Evolutionary conservation across 2,888 invertebrate genomes (phyloP), one percentile per base, ranked within the genome.

Genomic region (Mesorhabditis sp.): DNA sequence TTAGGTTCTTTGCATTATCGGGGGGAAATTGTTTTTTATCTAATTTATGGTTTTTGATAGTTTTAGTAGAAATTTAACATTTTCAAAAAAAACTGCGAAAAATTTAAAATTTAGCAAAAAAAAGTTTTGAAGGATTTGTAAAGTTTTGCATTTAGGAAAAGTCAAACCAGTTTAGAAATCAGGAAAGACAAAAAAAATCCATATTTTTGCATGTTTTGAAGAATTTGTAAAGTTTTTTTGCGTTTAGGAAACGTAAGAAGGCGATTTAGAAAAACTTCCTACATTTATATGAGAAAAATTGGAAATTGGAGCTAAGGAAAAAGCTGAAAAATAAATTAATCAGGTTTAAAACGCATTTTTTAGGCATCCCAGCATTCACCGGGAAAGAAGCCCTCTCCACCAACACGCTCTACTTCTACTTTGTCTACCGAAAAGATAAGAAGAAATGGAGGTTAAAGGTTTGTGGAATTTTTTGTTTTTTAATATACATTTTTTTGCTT

Each of bases 371-470:
- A 28, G 44, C 42, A 7, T 68, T 71, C 44, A 28, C 63, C 10
- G 63, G 13, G 6, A 28, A 7, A n/a, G 63, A 62, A 28, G 7
- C 63, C 6, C 6, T 62, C 41, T 73, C 76, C 50, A 74, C 73
- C 65, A 73, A 69, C 43, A 77, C 74, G 15, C 75, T 83, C 28
- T 85, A 74, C 69, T 80, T 84, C 70, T 85, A 84, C 70, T 84
- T 83, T 69, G 80, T 82, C 43, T 78, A 74, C 72, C 76, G 80
- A 66, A 79, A 80, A 66, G 78, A 84, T 72, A 78, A 82, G 58
- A 77, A 81, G 66, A 74, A 79, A 65, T 84, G 84, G 84, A 69
- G 84, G 65, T 67, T 84, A 45, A 76, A 76, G 63, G 63, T 62
- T 10, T 13, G 6, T 50, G 50, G n/a, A 28, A 28, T 28, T 28